Conservation (phyloP, 2,113 vertebrate species). For the Agapornis roseicollis region DNA sequence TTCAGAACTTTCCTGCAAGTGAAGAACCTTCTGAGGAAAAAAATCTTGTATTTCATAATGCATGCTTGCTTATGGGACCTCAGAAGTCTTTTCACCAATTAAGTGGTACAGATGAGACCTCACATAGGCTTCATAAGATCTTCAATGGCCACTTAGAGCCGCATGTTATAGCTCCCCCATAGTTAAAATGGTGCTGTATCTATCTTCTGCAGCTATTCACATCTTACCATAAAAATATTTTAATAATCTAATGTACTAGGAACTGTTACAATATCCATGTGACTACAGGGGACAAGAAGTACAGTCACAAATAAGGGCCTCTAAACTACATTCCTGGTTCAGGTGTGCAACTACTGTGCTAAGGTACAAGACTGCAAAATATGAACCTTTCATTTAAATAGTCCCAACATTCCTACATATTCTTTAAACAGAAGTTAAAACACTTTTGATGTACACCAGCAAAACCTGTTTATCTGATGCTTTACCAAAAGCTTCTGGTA, state of each 20-base stretch:
- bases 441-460: not conserved
- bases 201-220: not conserved
- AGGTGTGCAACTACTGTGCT: not conserved
- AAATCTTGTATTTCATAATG: not conserved
- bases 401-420: rapidly evolving
- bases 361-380: not conserved
- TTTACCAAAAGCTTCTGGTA: not conserved
- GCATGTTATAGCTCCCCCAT: not conserved
- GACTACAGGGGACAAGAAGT: not conserved
- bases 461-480: not conserved
- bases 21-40: not conserved
- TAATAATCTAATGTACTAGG: not conserved
- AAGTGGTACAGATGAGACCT: not conserved
- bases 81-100: not conserved
- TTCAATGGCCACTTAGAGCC: not conserved
- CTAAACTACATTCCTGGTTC: not conserved
- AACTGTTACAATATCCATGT: not conserved
- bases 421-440: not conserved
- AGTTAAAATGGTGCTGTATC: not conserved
- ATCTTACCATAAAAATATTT: not conserved
- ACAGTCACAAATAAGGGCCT: not conserved
- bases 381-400: not conserved
- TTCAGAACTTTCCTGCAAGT: not conserved
- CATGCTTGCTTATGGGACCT: not conserved
- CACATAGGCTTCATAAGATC: not conserved